Evolutionary conservation across 2,113 vertebrate species (phyloP).

Genomic region (Aptenodytes patagonicus): DNA sequence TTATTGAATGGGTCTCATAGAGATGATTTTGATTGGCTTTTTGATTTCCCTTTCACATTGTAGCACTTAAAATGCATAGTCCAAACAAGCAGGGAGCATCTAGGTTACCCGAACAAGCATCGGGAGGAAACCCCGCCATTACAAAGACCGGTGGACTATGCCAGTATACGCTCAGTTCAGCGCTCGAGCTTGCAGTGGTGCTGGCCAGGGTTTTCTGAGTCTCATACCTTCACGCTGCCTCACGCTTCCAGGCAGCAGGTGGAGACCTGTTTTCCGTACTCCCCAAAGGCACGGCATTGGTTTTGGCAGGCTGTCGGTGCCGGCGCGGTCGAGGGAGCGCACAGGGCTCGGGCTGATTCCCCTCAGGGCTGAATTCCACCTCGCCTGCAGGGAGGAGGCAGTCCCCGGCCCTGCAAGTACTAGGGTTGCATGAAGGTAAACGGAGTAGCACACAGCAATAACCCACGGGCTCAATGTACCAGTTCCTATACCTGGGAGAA

Average conservation of each 20-base stretch:
- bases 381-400: rapidly evolving
- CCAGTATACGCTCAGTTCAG: neutral
- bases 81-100: slow-evolving; percentile 1
- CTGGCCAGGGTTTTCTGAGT: neutral
- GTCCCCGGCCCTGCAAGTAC: neutral
- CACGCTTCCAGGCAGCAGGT: neutral
- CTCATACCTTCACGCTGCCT: neutral
- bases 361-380: neutral
- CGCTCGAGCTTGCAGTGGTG: rapidly evolving
- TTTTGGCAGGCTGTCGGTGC: neutral
- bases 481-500: neutral
- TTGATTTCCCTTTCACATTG: slow-evolving; percentile 50
- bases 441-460: neutral
- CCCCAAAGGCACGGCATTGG: neutral
- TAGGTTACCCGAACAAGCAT: neutral
- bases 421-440: neutral
- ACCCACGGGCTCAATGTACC: rapidly evolving
- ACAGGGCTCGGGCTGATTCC: neutral
- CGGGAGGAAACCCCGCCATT: neutral
- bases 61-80: neutral
- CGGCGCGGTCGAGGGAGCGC: rapidly evolving
- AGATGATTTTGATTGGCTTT: slow-evolving; percentile 20
- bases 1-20: slow-evolving; percentile 59
- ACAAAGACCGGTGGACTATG: neutral
- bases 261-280: neutral